These are phyloP conservation scores for Helarctos malayanus DNA, from an alignment of 2,797 vertebrate species.

Conservation along the genomic window DNA sequence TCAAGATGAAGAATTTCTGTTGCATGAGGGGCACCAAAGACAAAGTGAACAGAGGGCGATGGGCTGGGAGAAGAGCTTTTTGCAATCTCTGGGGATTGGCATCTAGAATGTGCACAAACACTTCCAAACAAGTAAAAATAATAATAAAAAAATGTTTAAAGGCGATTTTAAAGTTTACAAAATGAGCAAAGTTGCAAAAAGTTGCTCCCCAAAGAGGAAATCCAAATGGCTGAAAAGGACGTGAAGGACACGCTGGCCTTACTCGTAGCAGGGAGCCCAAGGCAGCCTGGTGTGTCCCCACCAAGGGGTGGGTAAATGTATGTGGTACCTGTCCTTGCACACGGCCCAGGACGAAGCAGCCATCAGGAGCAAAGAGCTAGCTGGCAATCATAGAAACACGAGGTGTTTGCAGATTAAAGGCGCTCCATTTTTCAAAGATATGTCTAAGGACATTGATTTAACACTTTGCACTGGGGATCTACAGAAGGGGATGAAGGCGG, in stretches of 20 bases:
- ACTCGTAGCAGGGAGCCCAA: not conserved
- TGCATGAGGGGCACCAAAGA: not conserved
- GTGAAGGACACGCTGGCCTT: not conserved
- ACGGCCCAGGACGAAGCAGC: not conserved
- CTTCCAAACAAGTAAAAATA: not conserved
- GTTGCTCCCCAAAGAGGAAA: not conserved
- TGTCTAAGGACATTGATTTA: not conserved
- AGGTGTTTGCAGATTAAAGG: not conserved
- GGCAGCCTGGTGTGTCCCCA: not conserved
- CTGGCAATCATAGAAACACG: not conserved
- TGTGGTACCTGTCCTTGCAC: rapidly evolving
- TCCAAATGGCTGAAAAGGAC: not conserved
- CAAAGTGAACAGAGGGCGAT: not conserved
- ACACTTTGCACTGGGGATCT: not conserved
- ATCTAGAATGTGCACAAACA: not conserved
- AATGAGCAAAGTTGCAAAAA: not conserved
- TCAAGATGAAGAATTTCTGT: not conserved
- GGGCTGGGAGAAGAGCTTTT: not conserved
- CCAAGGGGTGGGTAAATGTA: not conserved
- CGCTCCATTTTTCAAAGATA: not conserved
- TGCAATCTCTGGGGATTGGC: not conserved
- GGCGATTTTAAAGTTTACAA: not conserved
- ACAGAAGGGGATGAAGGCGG: not conserved
- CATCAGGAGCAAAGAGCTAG: not conserved
- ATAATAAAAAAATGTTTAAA: not conserved